A percentile compares a stretch with the other conserved stretches of the same genome.
phyloP scores from a whole-genome alignment of 2,888 invertebrate species.

The Drosophila kanekoi region DNA sequence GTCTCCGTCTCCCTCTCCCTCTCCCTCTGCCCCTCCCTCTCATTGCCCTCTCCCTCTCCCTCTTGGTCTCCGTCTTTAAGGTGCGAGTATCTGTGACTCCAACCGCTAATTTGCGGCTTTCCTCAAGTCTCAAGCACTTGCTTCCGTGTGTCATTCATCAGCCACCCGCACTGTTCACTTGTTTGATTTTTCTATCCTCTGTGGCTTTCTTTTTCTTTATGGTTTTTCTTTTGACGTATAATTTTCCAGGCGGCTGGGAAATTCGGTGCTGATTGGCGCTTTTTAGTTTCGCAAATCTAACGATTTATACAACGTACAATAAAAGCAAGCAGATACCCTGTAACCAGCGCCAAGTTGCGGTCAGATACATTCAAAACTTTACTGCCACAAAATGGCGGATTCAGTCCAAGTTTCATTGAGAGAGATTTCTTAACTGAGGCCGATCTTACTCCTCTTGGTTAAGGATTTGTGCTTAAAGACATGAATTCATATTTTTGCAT shows the following conservation, averaged over 20 bases:
- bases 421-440: too few species aligned
- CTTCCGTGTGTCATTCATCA: slow-evolving; percentile 52
- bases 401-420: too few species aligned
- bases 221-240: slow-evolving; percentile 5
- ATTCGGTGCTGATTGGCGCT: not conserved
- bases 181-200: slow-evolving; percentile 29
- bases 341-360: too few species aligned
- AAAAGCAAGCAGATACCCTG: too few species aligned
- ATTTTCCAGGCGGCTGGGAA: slow-evolving; percentile 9
- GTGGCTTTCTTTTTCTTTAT: slow-evolving; percentile 30
- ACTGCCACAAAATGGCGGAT: too few species aligned
- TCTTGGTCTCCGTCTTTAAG: not conserved
- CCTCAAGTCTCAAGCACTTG: slow-evolving; percentile 37
- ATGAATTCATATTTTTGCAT: too few species aligned
- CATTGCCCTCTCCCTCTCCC: not conserved
- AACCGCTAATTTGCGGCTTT: slow-evolving; percentile 77
- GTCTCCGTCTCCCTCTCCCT: not conserved
- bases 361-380: too few species aligned
- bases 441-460: too few species aligned
- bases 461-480: too few species aligned
- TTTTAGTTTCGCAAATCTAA: not conserved
- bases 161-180: slow-evolving; percentile 28
- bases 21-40: not conserved
- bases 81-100: slow-evolving; percentile 36
- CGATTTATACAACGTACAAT: not conserved